Conservation (phyloP, 2,888 invertebrate genomes). For the Ctenicera cuprea region DNA sequence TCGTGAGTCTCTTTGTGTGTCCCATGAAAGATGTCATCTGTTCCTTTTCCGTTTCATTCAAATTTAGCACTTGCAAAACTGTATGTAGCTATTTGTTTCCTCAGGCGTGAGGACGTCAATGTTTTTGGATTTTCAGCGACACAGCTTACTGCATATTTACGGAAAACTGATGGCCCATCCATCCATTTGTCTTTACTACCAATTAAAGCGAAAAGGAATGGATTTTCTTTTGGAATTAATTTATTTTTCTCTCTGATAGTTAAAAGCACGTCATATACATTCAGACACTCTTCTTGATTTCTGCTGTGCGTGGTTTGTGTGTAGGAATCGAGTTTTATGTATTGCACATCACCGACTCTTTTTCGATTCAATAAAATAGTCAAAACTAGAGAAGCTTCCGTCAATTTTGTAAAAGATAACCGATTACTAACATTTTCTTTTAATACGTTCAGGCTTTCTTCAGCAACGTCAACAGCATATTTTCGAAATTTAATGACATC, state of each 20-base stretch:
- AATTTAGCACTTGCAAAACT: constrained; percentile 48
- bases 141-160: constrained; percentile 55
- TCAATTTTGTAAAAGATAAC: constrained; percentile 54
- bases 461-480: constrained; percentile 51
- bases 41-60: constrained; percentile 55
- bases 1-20: constrained; percentile 50
- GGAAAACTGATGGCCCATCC: constrained; percentile 54
- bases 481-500: constrained; percentile 57
- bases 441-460: constrained; percentile 43
- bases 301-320: constrained; percentile 21
- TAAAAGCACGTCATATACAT: constrained; percentile 35
- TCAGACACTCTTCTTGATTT: constrained; percentile 54
- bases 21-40: constrained; percentile 58
- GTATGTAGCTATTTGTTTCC: constrained; percentile 57
- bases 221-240: constrained; percentile 55
- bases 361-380: constrained; percentile 59
- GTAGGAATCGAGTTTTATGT: constrained; percentile 56
- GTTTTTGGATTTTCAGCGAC: constrained; percentile 38
- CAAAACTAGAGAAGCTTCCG: constrained; percentile 55
- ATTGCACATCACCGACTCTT: constrained; percentile 60
- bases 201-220: constrained; percentile 57
- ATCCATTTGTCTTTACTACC: constrained; percentile 56
- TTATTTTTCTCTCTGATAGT: constrained; percentile 46
- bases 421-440: constrained; percentile 47
- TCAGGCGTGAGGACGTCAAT: constrained; percentile 42